A percentile compares a stretch with the other conserved stretches of the same genome.
phyloP scores from a whole-genome alignment of 2,797 vertebrate genomes.

The Masticophis lateralis region DNA sequence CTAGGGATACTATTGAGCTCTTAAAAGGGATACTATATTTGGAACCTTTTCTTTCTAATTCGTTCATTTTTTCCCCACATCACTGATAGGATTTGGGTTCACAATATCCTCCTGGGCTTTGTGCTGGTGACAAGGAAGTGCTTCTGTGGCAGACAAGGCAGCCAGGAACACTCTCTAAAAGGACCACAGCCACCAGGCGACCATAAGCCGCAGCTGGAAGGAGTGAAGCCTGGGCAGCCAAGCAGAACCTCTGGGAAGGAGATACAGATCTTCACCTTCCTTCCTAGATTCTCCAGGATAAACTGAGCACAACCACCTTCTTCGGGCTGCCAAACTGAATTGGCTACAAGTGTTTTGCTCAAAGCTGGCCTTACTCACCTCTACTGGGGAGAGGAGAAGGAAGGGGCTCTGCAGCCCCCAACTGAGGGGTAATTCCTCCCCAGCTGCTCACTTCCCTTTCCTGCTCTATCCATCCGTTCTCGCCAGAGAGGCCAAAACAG shows the following conservation, averaged over 20 bases:
- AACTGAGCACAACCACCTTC: neutral
- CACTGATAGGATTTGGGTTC: neutral
- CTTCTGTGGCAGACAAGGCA: neutral
- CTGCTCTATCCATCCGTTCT: slow-evolving; percentile 60
- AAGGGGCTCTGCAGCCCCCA: neutral
- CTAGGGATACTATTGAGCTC: neutral
- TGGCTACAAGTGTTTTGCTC: neutral
- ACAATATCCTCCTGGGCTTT: neutral
- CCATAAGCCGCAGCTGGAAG: neutral
- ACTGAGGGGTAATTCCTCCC: neutral
- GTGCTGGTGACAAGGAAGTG: neutral
- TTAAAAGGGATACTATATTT: neutral
- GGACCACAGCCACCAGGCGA: neutral
- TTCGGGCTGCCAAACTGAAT: neutral
- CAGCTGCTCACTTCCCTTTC: slow-evolving; percentile 54
- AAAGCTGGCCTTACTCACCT: neutral
- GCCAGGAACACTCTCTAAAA: neutral
- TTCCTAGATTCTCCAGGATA: neutral
- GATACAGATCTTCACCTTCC: neutral
- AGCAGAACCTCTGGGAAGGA: neutral
- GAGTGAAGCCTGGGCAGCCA: neutral
- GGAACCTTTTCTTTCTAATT: neutral
- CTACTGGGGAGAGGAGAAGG: neutral
- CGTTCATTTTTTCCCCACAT: neutral
- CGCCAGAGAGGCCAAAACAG: slow-evolving; percentile 45